A percentile compares a stretch with the other conserved stretches of the same genome.
These are phyloP conservation scores for Neoniphon sammara DNA, from an alignment of 2,797 vertebrate species.

Conservation along the genomic window DNA sequence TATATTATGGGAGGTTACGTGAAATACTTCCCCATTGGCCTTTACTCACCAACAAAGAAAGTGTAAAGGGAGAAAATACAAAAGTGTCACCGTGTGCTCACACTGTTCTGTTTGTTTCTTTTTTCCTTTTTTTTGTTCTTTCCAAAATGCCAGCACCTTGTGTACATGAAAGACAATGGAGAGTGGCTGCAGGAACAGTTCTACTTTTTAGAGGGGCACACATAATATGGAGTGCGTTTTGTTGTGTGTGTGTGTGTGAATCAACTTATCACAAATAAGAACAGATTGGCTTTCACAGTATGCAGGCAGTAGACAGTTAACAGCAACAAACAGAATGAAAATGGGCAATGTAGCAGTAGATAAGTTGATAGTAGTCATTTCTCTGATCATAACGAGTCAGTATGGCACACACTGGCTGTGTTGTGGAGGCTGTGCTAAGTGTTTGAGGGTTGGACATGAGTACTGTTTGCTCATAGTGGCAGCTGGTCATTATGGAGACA, in stretches of 20 bases:
- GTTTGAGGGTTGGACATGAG: too few species aligned
- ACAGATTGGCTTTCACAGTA: background rate
- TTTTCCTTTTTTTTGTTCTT: background rate
- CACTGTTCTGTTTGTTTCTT: too few species aligned
- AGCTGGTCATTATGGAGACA: too few species aligned
- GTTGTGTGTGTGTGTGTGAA: background rate
- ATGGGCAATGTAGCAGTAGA: background rate
- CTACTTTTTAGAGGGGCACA: background rate
- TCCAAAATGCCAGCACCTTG: conserved; percentile 5
- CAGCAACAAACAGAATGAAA: conserved; percentile 32
- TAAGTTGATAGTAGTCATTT: background rate
- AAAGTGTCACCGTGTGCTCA: too few species aligned
- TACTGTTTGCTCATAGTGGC: too few species aligned
- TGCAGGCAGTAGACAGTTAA: conserved; percentile 8
- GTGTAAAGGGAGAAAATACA: too few species aligned
- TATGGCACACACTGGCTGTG: background rate
- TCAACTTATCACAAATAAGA: background rate
- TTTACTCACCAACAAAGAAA: background rate
- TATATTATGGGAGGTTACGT: background rate
- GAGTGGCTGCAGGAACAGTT: background rate
- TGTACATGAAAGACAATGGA: conserved; percentile 16
- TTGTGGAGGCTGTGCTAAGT: too few species aligned
- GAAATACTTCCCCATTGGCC: background rate
- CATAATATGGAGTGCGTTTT: conserved; percentile 7
- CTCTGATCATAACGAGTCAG: background rate